Evolutionary conservation across 2,113 vertebrate genomes (phyloP).

Genomic region (Marmota flaviventris): DNA sequence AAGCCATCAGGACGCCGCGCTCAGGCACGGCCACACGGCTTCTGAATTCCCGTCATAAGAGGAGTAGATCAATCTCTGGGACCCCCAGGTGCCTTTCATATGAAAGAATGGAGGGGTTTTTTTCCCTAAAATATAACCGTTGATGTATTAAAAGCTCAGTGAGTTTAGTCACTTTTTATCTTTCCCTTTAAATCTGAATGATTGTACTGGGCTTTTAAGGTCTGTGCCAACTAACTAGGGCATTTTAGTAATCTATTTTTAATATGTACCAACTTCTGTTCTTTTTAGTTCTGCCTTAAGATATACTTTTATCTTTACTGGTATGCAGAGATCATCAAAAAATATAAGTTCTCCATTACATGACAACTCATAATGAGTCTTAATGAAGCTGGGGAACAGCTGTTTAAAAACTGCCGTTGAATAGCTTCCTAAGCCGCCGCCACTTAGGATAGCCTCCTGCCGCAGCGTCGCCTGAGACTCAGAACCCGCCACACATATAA

Average conservation of each 20-base stretch:
- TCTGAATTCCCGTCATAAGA: conserved; percentile 57
- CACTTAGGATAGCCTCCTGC: conserved; percentile 81
- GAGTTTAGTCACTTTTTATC: conserved; percentile 81
- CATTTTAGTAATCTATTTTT: conserved; percentile 91
- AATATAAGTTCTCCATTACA: conserved; percentile 90
- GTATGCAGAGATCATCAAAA: conserved; percentile 89
- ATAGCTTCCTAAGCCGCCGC: conserved; percentile 86
- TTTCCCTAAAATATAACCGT: conserved; percentile 64
- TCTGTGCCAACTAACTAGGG: conserved; percentile 87
- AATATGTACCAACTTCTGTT: conserved; percentile 89
- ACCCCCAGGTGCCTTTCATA: conserved; percentile 59
- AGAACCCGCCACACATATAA: conserved; percentile 74
- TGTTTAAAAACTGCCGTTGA: conserved; percentile 88
- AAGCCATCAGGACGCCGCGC: conserved; percentile 40
- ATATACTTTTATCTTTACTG: conserved; percentile 91
- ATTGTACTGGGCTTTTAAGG: conserved; percentile 85
- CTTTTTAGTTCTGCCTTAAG: conserved; percentile 90
- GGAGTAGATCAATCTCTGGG: conserved; percentile 41
- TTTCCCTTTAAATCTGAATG: conserved; percentile 84
- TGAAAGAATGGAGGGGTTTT: conserved; percentile 68
- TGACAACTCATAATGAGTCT: conserved; percentile 91
- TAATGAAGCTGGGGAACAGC: conserved; percentile 91
- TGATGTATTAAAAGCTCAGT: conserved; percentile 81
- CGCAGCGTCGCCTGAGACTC: conserved; percentile 77
- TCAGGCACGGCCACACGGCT: background rate